These are phyloP conservation scores for Cercocebus atys DNA, from an alignment of 2,113 vertebrate species.

Conservation along the genomic window DNA sequence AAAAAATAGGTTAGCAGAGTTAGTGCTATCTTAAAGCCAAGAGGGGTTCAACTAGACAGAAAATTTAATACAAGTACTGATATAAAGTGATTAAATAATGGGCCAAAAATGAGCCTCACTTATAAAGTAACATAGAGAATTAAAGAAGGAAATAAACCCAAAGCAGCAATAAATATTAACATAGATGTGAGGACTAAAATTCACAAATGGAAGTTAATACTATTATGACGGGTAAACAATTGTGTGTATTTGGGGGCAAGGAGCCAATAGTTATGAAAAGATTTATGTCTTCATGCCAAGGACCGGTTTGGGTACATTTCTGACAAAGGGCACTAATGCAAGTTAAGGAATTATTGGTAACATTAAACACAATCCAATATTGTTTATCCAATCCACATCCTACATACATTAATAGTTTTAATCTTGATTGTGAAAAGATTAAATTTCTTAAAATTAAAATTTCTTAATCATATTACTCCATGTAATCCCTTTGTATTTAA, in stretches of 20 bases:
- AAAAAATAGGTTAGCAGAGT: neutral
- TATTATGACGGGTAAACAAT: neutral
- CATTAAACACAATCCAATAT: neutral
- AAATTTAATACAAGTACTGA: neutral
- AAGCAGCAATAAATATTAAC: neutral
- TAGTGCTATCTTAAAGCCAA: neutral
- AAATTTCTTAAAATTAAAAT: neutral
- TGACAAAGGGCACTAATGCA: neutral
- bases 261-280: neutral
- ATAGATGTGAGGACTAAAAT: neutral
- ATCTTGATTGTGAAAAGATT: neutral
- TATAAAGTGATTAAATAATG: neutral
- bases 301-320: neutral
- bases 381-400: neutral
- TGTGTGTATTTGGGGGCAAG: neutral
- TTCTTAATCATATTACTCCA: neutral
- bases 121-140: neutral
- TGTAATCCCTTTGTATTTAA: neutral
- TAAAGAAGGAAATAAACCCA: neutral
- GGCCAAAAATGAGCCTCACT: neutral
- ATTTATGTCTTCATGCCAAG: neutral
- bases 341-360: neutral
- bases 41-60: neutral
- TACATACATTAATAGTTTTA: neutral
- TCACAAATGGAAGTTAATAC: neutral